phyloP scores from a whole-genome alignment of 1,140 invertebrate genomes.

The Formica selysi region DNA sequence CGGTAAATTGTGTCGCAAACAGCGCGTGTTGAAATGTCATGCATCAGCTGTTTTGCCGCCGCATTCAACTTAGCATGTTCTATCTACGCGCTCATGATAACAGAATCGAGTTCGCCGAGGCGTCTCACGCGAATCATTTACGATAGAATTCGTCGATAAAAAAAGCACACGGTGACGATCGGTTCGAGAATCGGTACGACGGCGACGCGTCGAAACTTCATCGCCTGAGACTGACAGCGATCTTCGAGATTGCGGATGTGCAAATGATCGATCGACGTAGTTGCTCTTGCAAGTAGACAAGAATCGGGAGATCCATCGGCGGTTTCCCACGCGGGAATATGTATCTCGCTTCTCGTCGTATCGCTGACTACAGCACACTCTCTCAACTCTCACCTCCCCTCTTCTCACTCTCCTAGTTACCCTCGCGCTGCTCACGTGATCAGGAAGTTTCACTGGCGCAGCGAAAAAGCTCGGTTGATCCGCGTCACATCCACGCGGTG shows the following conservation, averaged over 20 bases:
- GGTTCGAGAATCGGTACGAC: neutral
- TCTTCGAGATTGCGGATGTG: slow-evolving; percentile 5
- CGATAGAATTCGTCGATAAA: neutral
- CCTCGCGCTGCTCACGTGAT: slow-evolving; percentile 65
- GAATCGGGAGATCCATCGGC: slow-evolving; percentile 41
- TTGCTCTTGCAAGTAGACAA: neutral
- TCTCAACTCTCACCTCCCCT: neutral
- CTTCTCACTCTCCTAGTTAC: slow-evolving; percentile 48
- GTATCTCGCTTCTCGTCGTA: slow-evolving; percentile 53
- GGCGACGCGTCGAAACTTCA: neutral
- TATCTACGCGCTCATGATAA: slow-evolving; percentile 25
- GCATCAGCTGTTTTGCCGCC: slow-evolving; percentile 25
- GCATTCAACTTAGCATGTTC: neutral
- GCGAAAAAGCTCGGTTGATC: slow-evolving; percentile 48
- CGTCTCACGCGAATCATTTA: neutral
- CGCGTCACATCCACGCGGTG: slow-evolving; percentile 10
- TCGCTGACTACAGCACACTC: slow-evolving; percentile 65
- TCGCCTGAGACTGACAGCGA: slow-evolving; percentile 15
- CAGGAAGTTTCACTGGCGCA: slow-evolving; percentile 71
- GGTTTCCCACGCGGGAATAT: slow-evolving; percentile 56
- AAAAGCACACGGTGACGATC: neutral
- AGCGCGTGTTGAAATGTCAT: neutral
- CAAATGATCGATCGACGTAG: slow-evolving; percentile 41
- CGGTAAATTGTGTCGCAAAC: slow-evolving; percentile 20
- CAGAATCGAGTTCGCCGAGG: neutral